Conservation (phyloP, 2,888 invertebrate species). For the Patella pellucida region DNA sequence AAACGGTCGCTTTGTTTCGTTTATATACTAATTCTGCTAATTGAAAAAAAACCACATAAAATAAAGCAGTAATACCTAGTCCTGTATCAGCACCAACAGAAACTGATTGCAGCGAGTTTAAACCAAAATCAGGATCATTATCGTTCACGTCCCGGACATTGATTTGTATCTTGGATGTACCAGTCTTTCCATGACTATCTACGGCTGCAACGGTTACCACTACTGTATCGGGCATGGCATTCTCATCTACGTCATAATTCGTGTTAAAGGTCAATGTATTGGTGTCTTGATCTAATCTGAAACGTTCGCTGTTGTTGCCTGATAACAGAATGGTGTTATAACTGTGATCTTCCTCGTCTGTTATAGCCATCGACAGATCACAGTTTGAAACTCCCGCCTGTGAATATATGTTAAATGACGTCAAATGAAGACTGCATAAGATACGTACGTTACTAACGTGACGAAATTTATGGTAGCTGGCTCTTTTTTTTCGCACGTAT, state of each 20-base stretch:
- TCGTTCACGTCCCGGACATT: slow-evolving; percentile 32
- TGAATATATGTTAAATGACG: background rate
- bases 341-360: slow-evolving; percentile 8
- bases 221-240: slow-evolving; percentile 17
- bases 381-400: slow-evolving; percentile 4
- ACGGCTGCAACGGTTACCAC: slow-evolving; percentile 25
- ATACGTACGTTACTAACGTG: too few species aligned
- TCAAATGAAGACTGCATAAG: too few species aligned
- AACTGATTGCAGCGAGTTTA: background rate
- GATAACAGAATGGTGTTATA: slow-evolving; percentile 15
- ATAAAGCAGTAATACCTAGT: background rate
- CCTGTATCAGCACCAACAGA: slow-evolving; percentile 15
- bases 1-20: too few species aligned
- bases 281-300: background rate
- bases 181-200: slow-evolving; percentile 25
- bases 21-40: too few species aligned
- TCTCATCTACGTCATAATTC: slow-evolving; percentile 15
- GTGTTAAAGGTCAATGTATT: slow-evolving; percentile 12
- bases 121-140: slow-evolving; percentile 27
- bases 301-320: slow-evolving; percentile 27
- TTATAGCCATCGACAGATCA: slow-evolving; percentile 9
- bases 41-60: too few species aligned
- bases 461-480: too few species aligned
- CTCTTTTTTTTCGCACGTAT: too few species aligned
- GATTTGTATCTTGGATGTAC: slow-evolving; percentile 26